Evolutionary conservation across 2,113 vertebrate genomes (phyloP).

Genomic region (Hyla sarda): DNA sequence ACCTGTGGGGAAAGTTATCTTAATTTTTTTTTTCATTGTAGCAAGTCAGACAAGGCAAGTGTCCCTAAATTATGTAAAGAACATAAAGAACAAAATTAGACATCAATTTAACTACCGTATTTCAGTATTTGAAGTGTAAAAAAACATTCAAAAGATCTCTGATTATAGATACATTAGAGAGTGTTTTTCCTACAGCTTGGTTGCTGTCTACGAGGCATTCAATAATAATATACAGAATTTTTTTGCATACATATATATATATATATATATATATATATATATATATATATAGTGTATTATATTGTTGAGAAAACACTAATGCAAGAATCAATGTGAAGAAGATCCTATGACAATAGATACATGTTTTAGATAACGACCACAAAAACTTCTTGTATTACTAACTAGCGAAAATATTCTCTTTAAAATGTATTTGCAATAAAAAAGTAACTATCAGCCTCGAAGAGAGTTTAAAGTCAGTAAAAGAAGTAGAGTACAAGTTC

Average conservation of each 20-base stretch:
- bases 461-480: slow-evolving; percentile 23
- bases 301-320: background rate
- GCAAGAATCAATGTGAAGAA: background rate
- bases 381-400: background rate
- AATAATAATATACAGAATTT: background rate
- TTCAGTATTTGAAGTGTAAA: no score
- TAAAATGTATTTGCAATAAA: background rate
- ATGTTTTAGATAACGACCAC: background rate
- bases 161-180: background rate
- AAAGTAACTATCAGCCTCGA: background rate
- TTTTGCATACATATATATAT: background rate
- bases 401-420: background rate
- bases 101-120: no score
- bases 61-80: no score
- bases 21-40: no score
- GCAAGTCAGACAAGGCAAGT: no score
- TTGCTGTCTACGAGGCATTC: background rate
- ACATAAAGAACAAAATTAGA: no score
- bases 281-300: background rate
- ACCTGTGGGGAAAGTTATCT: no score
- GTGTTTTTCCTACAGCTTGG: background rate
- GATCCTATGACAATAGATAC: background rate
- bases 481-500: slow-evolving; percentile 3
- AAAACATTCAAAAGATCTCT: background rate
- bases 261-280: background rate